Percentiles rank a stretch among this genome's conserved stretches.
phyloP scores from a whole-genome alignment of 1,140 invertebrate genomes.

The Oppia nitens region DNA sequence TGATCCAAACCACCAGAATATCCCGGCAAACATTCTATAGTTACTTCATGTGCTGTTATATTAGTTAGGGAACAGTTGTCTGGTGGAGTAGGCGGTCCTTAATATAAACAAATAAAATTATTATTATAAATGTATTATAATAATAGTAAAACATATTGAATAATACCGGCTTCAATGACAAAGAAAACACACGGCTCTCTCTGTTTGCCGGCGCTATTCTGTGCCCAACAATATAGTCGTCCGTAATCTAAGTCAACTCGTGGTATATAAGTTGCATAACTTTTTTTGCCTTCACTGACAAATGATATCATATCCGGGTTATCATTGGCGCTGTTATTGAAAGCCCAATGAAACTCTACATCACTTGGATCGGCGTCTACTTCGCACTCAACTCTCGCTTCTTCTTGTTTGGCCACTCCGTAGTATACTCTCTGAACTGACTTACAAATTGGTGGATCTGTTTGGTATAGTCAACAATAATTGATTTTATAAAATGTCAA shows the following conservation, averaged over 20 bases:
- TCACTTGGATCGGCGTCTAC: constrained; percentile 23
- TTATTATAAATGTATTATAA: not conserved
- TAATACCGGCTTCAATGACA: constrained; percentile 54
- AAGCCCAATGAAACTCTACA: constrained; percentile 4
- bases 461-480: not conserved
- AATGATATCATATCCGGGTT: not conserved
- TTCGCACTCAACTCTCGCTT: constrained; percentile 23
- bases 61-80: constrained; percentile 19
- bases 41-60: constrained; percentile 21
- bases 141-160: not conserved
- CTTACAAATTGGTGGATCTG: constrained; percentile 25
- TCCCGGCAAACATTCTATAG: constrained; percentile 55
- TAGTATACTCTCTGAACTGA: constrained; percentile 18
- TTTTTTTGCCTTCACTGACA: constrained; percentile 12
- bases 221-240: constrained; percentile 66
- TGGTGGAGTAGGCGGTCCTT: constrained; percentile 23
- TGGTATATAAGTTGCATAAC: constrained; percentile 34
- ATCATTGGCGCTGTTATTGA: constrained; percentile 5
- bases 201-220: constrained; percentile 60
- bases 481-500: not conserved
- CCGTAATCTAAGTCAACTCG: constrained; percentile 49
- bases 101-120: not conserved
- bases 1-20: constrained; percentile 65
- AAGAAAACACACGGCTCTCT: constrained; percentile 59
- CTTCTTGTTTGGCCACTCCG: constrained; percentile 22